Base-by-base conservation (phyloP, 2,797 vertebrate genomes). In the Arrhamphus sclerolepis region DNA sequence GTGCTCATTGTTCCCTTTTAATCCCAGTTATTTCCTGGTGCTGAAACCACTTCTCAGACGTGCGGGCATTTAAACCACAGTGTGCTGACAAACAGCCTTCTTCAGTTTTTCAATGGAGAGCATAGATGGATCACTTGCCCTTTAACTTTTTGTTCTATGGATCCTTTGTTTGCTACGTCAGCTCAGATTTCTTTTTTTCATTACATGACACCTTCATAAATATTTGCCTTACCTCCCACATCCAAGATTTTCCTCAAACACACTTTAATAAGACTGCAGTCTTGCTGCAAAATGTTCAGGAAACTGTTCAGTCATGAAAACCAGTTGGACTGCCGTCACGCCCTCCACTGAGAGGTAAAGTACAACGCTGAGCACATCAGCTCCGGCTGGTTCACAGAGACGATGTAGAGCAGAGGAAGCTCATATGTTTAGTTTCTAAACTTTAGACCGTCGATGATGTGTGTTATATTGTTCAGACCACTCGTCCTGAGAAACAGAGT, bases 1-100 rank as follows among this genome's bases (percentile, higher is more conserved):
- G 76, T 79, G 80, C 73, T 81, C 60, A 76, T 75, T 82, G 84
- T 81, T 81, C 77, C 52, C 46, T 29, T 71, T 77, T 73, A 43
- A 59, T 71, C 70, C 46, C 64, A 60, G 41, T 63, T 10, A 49
- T 38, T 51, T 49, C 22, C 14, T 20, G 17, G 18, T 52, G 39
- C 46, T 20, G 60, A 66, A 14, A 52, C 56, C 29, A 22, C 19
- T 16, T 38, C 16, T 42, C 38, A 53, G 41, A 46, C 49, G 41
- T 46, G 18, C 29, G 46, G 24, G 29, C 26, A 31, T 63, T 47
- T 28, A 22, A 7, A 44, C 22, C 0, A 6, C 42, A 21, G n/a
- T 10, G 26, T 40, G 50, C 60, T 40, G 34, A 42, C 48, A 26
- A 41, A 13, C 22, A 20, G 41, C 43, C 59, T 55, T 43, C 18